Conservation (phyloP, 2,113 vertebrate genomes). For the Upupa epops region DNA sequence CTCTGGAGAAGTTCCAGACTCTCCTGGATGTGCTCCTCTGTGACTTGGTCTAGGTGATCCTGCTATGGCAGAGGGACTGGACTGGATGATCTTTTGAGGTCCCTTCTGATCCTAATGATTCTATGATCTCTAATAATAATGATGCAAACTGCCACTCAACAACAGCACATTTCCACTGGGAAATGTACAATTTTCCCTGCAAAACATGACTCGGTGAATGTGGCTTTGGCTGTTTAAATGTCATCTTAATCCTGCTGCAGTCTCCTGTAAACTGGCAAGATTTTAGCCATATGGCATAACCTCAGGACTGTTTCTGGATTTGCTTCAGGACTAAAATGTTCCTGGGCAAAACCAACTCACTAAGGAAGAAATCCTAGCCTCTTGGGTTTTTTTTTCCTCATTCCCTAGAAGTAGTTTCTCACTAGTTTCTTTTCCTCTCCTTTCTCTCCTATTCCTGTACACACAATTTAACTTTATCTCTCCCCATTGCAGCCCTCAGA, state of each 20-base stretch:
- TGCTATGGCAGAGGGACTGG: too few relatives aligned
- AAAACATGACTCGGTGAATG: constrained; percentile 33
- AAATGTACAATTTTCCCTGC: neutral
- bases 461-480: neutral
- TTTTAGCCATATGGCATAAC: neutral
- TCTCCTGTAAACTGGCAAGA: constrained; percentile 36
- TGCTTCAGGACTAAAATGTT: constrained; percentile 41
- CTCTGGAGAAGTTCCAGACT: too few relatives aligned
- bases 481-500: neutral
- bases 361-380: neutral
- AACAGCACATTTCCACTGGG: constrained; percentile 27
- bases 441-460: neutral
- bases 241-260: constrained; percentile 59
- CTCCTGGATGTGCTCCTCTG: too few relatives aligned
- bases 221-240: constrained; percentile 56
- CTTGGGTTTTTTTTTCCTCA: neutral
- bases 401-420: constrained; percentile 13
- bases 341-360: neutral
- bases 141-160: constrained; percentile 39
- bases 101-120: too few relatives aligned
- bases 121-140: too few relatives aligned
- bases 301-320: constrained; percentile 46
- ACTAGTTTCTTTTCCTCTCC: neutral
- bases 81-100: too few relatives aligned
- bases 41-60: too few relatives aligned